phyloP scores from a whole-genome alignment of 2,888 invertebrate genomes.

The Leptodirus hochenwartii region DNA sequence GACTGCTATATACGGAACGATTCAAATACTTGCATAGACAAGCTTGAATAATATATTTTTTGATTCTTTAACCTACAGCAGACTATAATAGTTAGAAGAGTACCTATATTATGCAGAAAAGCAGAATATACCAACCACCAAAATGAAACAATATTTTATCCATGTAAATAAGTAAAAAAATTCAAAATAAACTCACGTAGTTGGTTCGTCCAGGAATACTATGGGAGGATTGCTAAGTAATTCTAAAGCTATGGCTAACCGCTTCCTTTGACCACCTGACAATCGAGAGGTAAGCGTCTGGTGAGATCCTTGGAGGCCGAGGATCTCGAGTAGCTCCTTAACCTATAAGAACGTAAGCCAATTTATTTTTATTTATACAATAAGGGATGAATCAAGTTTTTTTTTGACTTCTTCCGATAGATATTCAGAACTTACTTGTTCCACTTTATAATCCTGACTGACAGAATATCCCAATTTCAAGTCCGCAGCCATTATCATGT shows the following conservation, averaged over 20 bases:
- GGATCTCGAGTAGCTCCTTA: slow-evolving; percentile 65
- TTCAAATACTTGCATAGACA: too few species aligned
- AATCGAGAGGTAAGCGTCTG: slow-evolving; percentile 62
- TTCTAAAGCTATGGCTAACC: slow-evolving; percentile 86
- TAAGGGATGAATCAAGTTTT: background rate
- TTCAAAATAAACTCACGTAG: slow-evolving; percentile 48
- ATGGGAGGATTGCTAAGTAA: slow-evolving; percentile 89
- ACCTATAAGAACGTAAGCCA: slow-evolving; percentile 39
- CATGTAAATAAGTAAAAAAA: slow-evolving; percentile 3
- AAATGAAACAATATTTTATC: background rate
- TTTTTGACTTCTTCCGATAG: background rate
- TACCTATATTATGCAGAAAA: too few species aligned
- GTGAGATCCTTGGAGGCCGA: slow-evolving; percentile 67
- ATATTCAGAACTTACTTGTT: slow-evolving; percentile 38
- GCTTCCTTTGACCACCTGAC: slow-evolving; percentile 87
- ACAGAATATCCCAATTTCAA: slow-evolving; percentile 57
- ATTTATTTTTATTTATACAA: slow-evolving; percentile 1
- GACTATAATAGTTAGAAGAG: too few species aligned
- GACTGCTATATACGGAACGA: too few species aligned
- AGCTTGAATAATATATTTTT: too few species aligned
- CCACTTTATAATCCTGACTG: slow-evolving; percentile 44
- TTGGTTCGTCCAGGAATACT: slow-evolving; percentile 90
- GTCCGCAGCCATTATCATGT: slow-evolving; percentile 59
- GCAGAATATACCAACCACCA: too few species aligned
- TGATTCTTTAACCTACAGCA: too few species aligned